Conservation (phyloP, 2,113 vertebrate species). For the Alosa alosa region DNA sequence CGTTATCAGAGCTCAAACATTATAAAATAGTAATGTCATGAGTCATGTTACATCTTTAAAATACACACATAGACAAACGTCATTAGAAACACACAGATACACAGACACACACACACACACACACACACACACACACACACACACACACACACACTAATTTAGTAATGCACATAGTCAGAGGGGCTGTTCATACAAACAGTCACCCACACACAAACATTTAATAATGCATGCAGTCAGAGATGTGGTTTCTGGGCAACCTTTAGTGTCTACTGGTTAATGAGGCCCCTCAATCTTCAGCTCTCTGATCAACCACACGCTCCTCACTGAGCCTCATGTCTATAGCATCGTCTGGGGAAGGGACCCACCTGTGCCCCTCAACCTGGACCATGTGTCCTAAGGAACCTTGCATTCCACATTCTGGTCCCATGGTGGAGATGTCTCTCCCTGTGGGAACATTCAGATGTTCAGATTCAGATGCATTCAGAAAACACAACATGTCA, state of each 20-base stretch:
- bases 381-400: not conserved
- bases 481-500: too few relatives aligned
- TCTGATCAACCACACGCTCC: not conserved
- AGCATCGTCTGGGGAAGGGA: not conserved
- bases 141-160: conserved; percentile 18
- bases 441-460: too few relatives aligned
- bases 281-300: not conserved
- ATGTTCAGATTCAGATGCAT: too few relatives aligned
- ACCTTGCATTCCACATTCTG: not conserved
- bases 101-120: not conserved
- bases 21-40: too few relatives aligned
- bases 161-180: not conserved
- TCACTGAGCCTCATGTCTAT: too few relatives aligned
- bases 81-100: not conserved
- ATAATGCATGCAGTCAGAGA: not conserved
- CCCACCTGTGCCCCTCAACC: not conserved
- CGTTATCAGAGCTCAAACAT: too few relatives aligned
- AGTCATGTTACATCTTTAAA: too few relatives aligned
- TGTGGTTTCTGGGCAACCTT: not conserved
- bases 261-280: not conserved
- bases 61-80: too few relatives aligned
- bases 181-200: not conserved
- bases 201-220: conserved; percentile 22
- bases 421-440: too few relatives aligned
- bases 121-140: conserved; percentile 24